These are phyloP conservation scores for Thaleichthys pacificus DNA, from an alignment of 2,797 vertebrate species.

Conservation along the genomic window DNA sequence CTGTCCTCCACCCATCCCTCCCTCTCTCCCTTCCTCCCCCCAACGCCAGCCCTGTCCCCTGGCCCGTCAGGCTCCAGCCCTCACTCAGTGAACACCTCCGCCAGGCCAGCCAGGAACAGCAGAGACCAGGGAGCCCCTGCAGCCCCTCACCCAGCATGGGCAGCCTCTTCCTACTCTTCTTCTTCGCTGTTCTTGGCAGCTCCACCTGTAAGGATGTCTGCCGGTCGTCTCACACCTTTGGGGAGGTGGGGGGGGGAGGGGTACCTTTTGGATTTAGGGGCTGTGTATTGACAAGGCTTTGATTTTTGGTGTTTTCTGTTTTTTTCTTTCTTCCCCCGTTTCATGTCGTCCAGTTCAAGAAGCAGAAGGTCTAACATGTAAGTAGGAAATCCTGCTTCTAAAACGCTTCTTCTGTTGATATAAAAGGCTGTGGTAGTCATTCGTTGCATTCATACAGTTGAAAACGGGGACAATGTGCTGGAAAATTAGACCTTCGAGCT, in stretches of 20 bases:
- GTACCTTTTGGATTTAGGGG: conserved; percentile 20
- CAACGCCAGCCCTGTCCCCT: conserved; percentile 36
- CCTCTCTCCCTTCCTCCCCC: conserved; percentile 21
- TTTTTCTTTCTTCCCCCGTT: conserved; percentile 35
- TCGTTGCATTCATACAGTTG: not conserved
- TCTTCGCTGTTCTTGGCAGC: conserved; percentile 47
- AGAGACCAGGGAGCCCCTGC: conserved; percentile 22
- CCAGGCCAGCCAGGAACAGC: not conserved
- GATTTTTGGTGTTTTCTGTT: conserved; percentile 16
- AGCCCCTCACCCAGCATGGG: conserved; percentile 57
- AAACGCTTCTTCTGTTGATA: not conserved
- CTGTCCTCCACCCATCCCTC: not conserved
- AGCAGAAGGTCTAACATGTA: conserved; percentile 39
- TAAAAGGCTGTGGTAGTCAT: not conserved
- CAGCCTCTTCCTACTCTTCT: conserved; percentile 42
- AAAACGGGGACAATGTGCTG: not conserved
- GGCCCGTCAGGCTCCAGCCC: not conserved
- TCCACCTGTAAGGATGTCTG: conserved; percentile 67
- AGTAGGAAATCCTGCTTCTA: conserved; percentile 34
- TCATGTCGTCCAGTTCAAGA: conserved; percentile 27
- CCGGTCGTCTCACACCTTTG: not conserved
- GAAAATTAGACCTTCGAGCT: not conserved
- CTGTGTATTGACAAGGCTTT: conserved; percentile 40
- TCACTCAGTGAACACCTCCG: not conserved
- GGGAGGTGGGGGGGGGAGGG: not conserved